Percentiles rank a stretch among this genome's conserved stretches.
Evolutionary conservation across 2,797 vertebrate genomes (phyloP).

Genomic region (Danio aesculapii): DNA sequence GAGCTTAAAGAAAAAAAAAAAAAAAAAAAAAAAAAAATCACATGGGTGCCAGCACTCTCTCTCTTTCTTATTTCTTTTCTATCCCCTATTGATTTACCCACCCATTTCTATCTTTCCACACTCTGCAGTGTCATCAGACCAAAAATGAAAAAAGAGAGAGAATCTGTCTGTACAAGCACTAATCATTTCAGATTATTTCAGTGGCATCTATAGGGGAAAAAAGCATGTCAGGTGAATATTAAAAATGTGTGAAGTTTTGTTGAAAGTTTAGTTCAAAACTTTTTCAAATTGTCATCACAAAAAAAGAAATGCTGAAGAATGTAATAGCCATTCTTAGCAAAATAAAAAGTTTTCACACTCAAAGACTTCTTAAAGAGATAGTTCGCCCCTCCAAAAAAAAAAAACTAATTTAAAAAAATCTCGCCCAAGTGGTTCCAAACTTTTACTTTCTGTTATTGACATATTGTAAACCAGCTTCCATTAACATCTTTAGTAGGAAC

Average conservation of each 20-base stretch:
- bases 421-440: no score
- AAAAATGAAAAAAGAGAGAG: conserved; percentile 9
- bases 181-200: conserved; percentile 52
- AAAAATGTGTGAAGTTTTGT: conserved; percentile 2
- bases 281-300: not conserved
- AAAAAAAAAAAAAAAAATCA: conserved; percentile 52
- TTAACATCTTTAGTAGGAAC: no score
- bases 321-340: not conserved
- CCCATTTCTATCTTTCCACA: conserved; percentile 39
- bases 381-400: no score
- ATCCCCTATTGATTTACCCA: conserved; percentile 24
- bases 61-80: conserved; percentile 52
- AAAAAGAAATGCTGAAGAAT: not conserved
- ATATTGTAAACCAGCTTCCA: no score
- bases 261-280: conserved; percentile 5
- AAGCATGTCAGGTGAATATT: not conserved
- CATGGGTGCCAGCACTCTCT: conserved; percentile 51
- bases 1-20: conserved; percentile 23
- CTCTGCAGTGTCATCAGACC: conserved; percentile 42
- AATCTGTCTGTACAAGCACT: conserved; percentile 37
- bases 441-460: no score
- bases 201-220: conserved; percentile 21
- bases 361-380: not conserved
- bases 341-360: not conserved
- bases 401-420: no score